Percentiles rank a stretch among this genome's conserved stretches.
Evolutionary conservation across 2,797 vertebrate genomes (phyloP).

Genomic region (Arnoldichthys spilopterus): DNA sequence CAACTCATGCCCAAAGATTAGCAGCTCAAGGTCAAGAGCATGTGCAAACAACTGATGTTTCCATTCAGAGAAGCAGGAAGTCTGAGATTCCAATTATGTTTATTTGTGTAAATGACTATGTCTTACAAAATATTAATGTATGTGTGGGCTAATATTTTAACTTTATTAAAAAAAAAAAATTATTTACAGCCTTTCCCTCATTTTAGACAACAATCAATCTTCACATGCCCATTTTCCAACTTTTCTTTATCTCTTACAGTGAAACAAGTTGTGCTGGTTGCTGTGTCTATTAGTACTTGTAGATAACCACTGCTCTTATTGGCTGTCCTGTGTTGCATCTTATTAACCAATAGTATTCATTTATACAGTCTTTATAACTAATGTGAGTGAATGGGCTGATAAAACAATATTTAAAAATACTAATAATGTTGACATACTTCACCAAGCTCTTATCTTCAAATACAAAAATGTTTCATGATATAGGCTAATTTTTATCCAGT

Average conservation of each 20-base stretch:
- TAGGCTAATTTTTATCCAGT: too few relatives aligned
- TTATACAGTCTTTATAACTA: neutral
- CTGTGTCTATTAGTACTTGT: neutral
- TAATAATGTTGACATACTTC: too few relatives aligned
- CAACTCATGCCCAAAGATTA: conserved; percentile 46
- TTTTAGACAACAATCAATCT: neutral
- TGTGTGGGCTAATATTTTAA: neutral
- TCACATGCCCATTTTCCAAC: neutral
- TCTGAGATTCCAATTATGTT: neutral
- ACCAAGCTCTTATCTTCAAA: too few relatives aligned
- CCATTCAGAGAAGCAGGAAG: conserved; percentile 29
- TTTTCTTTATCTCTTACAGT: neutral
- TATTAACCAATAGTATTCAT: neutral
- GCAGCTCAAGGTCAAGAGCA: conserved; percentile 50
- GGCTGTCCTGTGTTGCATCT: neutral
- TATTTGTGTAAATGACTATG: conserved; percentile 10
- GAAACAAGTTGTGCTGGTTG: neutral
- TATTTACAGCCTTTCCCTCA: neutral
- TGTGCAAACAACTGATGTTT: conserved; percentile 51
- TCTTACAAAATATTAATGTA: neutral
- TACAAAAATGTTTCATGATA: too few relatives aligned
- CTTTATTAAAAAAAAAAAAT: neutral
- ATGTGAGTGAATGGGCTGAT: neutral
- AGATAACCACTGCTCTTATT: neutral
- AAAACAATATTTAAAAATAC: too few relatives aligned